A percentile compares a stretch with the other conserved stretches of the same genome.
These are phyloP conservation scores for Chaenocephalus aceratus DNA, from an alignment of 2,113 vertebrate species.

Conservation along the genomic window DNA sequence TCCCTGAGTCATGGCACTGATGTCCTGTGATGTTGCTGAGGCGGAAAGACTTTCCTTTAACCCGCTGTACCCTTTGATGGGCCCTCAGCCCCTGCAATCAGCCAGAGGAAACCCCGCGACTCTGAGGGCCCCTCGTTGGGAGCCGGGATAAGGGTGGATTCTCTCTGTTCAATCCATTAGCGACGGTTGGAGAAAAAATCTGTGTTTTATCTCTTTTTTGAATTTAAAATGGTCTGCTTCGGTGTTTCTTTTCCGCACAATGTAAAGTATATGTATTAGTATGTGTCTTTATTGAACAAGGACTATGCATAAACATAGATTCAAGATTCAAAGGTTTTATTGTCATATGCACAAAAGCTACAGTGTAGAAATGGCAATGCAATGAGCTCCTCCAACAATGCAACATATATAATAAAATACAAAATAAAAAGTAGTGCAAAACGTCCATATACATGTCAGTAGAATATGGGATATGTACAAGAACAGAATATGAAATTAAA, in stretches of 20 bases:
- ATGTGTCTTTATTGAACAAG: not conserved
- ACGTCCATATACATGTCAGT: no score
- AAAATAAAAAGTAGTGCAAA: no score
- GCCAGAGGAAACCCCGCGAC: constrained; percentile 63
- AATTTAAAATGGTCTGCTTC: not conserved
- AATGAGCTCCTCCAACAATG: no score
- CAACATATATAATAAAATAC: no score
- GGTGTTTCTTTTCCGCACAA: not conserved
- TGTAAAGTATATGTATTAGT: not conserved
- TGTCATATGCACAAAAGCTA: no score
- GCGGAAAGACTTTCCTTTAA: constrained; percentile 85
- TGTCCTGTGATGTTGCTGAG: constrained; percentile 84
- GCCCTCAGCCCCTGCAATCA: constrained; percentile 66
- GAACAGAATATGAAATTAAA: no score
- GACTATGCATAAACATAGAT: no score
- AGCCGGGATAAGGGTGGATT: constrained; percentile 55
- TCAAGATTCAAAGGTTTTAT: no score
- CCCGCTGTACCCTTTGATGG: constrained; percentile 78
- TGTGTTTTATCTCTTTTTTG: not conserved
- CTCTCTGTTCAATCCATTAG: constrained; percentile 47
- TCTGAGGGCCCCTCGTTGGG: constrained; percentile 52
- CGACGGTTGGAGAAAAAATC: constrained; percentile 2
- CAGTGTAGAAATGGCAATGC: no score
- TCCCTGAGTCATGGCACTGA: constrained; percentile 73
- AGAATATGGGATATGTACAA: no score